These are phyloP conservation scores for Lepilemur ruficaudatus DNA, from an alignment of 2,797 vertebrate genomes.

Conservation along the genomic window DNA sequence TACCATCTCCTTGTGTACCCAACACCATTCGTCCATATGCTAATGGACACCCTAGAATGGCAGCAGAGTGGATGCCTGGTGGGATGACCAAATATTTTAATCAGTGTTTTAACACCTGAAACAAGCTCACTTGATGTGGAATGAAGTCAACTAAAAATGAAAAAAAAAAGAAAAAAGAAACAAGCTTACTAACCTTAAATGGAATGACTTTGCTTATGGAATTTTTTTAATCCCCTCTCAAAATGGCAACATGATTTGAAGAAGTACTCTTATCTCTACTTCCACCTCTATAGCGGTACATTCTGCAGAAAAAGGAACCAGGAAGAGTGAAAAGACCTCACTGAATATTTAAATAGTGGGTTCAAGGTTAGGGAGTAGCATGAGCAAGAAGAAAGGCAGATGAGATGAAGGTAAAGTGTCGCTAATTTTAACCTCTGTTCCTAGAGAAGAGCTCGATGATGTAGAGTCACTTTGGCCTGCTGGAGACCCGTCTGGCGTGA, in stretches of 20 bases:
- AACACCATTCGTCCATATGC: neutral
- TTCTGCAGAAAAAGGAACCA: slow-evolving; percentile 58
- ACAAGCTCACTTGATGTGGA: too few relatives aligned
- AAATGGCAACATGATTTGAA: slow-evolving; percentile 67
- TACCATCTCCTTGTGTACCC: neutral
- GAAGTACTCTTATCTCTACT: slow-evolving; percentile 48
- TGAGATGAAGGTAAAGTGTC: neutral
- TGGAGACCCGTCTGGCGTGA: neutral
- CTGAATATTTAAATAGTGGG: neutral
- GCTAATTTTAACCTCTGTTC: neutral
- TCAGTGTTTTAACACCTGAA: neutral
- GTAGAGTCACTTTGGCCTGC: neutral
- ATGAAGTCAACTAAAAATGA: too few relatives aligned
- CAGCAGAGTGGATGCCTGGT: neutral
- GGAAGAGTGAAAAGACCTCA: neutral
- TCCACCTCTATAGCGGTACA: neutral
- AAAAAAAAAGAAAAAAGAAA: too few relatives aligned
- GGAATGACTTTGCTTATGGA: neutral
- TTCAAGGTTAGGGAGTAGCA: neutral
- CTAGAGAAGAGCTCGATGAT: neutral
- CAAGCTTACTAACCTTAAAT: slow-evolving; percentile 30
- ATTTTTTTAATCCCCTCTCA: neutral
- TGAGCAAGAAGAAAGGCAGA: neutral
- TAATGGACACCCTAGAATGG: neutral
- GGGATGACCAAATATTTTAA: neutral